Evolutionary conservation across 2,888 invertebrate genomes (phyloP), one percentile per base, ranked within the genome.

Genomic region (Rhyacophila evoluta): DNA sequence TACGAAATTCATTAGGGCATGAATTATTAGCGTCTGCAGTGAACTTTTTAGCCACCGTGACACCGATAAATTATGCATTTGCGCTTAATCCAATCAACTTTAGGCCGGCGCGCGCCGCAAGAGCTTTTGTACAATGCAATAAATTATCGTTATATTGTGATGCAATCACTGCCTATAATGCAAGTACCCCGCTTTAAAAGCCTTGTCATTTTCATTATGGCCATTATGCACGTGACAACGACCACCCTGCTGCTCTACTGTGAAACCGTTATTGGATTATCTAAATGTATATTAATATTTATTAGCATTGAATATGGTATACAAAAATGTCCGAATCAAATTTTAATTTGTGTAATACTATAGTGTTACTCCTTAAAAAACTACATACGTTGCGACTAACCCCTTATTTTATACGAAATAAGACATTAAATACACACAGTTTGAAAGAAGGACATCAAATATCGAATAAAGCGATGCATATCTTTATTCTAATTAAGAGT

Each of bases 1-100:
- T 55, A 8, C 19, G 55, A 55, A 55, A 55, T 55, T 55, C 19
- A 55, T 55, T 55, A 55, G 25, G 25, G 55, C 19, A 8, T 55
- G 55, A 55, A 25, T 55, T 55, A 55, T 55, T 8, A 25, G 2
- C 19, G 19, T 25, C 55, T 19, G 55, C 55, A 55, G 55, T 55
- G 55, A 55, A 55, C 55, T 25, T 55, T 55, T 55, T 25, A 25
- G 25, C 12, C 8, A 19, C 55, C 8, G 25, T 55, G 55, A 55
- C 55, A 55, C 55, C 55, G 55, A 55, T 55, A 55, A 55, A 55
- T 55, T 55, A 55, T 55, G 25, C 55, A 19, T 55, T 55, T 55
- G 55, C 55, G 19, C 55, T 55, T 55, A 55, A 55, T 55, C 55
- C 55, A 25, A 55, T 55, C 55, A 55, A 55, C 19, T 55, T 55